Percentiles rank a stretch among this genome's conserved stretches.
Evolutionary conservation across 2,113 vertebrate species (phyloP).

Genomic region (Eonycteris spelaea): DNA sequence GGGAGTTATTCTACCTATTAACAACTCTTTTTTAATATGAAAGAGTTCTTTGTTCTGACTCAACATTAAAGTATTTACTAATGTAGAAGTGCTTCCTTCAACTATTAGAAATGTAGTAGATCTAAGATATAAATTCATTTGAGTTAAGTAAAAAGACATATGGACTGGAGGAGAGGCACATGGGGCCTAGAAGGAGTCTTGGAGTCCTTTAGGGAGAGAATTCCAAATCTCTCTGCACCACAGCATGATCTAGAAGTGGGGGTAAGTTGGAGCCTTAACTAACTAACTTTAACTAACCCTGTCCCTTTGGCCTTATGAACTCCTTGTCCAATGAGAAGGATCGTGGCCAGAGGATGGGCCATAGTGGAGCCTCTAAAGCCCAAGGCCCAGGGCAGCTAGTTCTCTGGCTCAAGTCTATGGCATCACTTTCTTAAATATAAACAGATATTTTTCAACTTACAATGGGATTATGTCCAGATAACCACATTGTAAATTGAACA

Average conservation of each 20-base stretch:
- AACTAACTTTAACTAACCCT: neutral
- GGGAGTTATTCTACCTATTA: too few relatives aligned
- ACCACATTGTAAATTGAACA: neutral
- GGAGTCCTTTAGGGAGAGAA: neutral
- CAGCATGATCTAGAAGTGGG: neutral
- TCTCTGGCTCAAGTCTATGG: neutral
- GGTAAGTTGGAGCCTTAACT: neutral
- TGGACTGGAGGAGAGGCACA: neutral
- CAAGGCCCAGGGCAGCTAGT: neutral
- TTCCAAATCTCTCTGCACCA: neutral
- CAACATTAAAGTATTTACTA: too few relatives aligned
- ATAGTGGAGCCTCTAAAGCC: fast-evolving
- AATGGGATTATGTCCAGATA: neutral
- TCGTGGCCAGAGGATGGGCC: neutral
- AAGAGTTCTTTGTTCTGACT: too few relatives aligned
- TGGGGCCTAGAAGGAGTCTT: neutral
- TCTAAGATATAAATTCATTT: too few relatives aligned
- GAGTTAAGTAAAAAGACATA: too few relatives aligned
- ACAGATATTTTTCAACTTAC: neutral
- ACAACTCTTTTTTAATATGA: too few relatives aligned
- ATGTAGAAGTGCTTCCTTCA: too few relatives aligned
- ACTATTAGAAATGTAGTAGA: too few relatives aligned
- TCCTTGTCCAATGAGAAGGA: neutral
- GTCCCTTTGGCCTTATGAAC: neutral
- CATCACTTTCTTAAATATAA: neutral